phyloP scores from a whole-genome alignment of 2,888 invertebrate genomes.

The Graphium colonna region DNA sequence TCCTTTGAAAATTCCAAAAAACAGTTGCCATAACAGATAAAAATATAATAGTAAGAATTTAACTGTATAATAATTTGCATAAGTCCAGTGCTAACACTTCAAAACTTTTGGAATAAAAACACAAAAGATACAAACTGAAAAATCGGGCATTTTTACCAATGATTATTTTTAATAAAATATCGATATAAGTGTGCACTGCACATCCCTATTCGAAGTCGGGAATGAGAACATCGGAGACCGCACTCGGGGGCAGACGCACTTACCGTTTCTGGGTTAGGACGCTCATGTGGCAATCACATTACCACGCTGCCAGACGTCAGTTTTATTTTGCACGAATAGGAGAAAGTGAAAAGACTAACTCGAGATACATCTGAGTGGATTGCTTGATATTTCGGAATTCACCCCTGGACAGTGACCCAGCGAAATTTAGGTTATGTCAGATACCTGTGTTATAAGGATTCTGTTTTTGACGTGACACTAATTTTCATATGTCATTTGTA shows the following conservation, averaged over 20 bases:
- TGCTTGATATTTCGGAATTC: conserved; percentile 5
- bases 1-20: too few relatives aligned
- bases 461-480: not conserved
- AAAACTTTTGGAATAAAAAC: too few relatives aligned
- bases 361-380: conserved; percentile 18
- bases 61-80: too few relatives aligned
- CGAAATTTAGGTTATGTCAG: not conserved
- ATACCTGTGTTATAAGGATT: not conserved
- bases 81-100: too few relatives aligned
- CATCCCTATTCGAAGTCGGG: conserved; percentile 6
- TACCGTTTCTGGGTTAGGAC: conserved; percentile 15
- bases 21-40: too few relatives aligned
- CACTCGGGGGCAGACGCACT: conserved; percentile 13
- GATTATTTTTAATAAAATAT: not conserved
- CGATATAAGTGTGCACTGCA: not conserved
- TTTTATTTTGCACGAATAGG: conserved; percentile 19
- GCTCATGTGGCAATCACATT: conserved; percentile 23
- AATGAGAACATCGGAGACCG: conserved; percentile 3
- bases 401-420: conserved; percentile 15
- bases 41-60: too few relatives aligned
- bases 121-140: too few relatives aligned
- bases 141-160: too few relatives aligned
- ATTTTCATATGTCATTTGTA: not conserved
- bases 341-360: conserved; percentile 9
- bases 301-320: conserved; percentile 18